A percentile compares a stretch with the other conserved stretches of the same genome.
These are phyloP conservation scores for Ictalurus punctatus DNA, from an alignment of 2,113 vertebrate species.

Conservation along the genomic window DNA sequence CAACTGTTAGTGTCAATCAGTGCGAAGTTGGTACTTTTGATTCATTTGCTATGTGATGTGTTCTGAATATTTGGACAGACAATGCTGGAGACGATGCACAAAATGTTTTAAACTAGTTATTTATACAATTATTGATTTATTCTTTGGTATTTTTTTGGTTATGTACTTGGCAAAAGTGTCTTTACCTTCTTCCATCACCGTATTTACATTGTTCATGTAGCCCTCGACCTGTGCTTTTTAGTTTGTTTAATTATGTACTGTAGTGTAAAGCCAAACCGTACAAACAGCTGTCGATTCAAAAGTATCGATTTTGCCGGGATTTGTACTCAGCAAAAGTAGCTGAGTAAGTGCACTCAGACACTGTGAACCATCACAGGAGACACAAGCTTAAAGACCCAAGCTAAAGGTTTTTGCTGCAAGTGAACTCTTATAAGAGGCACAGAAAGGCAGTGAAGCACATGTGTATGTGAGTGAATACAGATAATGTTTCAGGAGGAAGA, in stretches of 20 bases:
- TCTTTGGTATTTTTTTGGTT: not conserved
- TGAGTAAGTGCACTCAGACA: not conserved
- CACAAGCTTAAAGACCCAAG: not conserved
- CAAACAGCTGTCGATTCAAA: not conserved
- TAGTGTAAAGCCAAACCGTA: not conserved
- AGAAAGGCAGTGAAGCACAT: not conserved
- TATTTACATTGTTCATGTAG: not conserved
- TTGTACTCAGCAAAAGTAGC: not conserved
- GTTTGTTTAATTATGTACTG: not conserved
- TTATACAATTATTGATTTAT: not conserved
- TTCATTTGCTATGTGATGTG: not conserved
- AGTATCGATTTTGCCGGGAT: not conserved
- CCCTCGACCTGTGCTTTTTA: not conserved
- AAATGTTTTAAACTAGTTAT: not conserved
- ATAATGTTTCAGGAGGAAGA: slow-evolving; percentile 16
- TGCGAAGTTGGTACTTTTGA: too few species aligned
- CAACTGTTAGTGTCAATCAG: too few species aligned
- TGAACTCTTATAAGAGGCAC: not conserved
- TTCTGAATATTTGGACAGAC: not conserved
- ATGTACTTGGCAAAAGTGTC: not conserved
- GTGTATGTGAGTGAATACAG: not conserved
- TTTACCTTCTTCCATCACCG: not conserved
- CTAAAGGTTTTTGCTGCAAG: not conserved
- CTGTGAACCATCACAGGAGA: not conserved
- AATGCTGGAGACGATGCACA: too few species aligned